Percentiles rank a stretch among this genome's conserved stretches.
Evolutionary conservation across 2,113 vertebrate genomes (phyloP).

Genomic region (Dendropsophus ebraccatus): DNA sequence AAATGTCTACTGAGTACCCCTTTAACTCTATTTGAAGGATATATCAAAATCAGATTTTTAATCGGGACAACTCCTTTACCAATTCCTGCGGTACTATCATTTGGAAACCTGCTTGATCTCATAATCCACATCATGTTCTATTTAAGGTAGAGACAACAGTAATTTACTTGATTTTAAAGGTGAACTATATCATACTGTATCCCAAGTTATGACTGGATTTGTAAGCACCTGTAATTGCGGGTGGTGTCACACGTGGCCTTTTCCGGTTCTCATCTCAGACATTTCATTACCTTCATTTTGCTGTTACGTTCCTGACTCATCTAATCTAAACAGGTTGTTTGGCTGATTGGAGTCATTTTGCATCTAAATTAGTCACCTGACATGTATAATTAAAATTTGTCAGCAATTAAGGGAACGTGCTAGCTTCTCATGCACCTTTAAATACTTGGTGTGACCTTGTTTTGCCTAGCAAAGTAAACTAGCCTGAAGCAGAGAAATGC

Average conservation of each 20-base stretch:
- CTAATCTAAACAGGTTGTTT: not conserved
- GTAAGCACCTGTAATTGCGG: not conserved
- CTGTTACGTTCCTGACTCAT: not conserved
- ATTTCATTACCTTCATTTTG: not conserved
- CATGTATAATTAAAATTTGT: not conserved
- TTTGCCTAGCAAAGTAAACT: not conserved
- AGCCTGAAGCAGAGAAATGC: not conserved
- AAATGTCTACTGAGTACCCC: no score
- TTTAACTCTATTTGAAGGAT: no score
- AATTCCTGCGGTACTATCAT: not conserved
- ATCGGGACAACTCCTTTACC: no score
- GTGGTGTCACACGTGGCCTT: not conserved
- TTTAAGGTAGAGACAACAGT: not conserved
- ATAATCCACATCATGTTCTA: not conserved
- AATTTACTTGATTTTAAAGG: not conserved
- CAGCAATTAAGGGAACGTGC: not conserved
- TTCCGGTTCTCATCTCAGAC: not conserved
- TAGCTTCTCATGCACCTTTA: not conserved
- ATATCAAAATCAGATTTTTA: no score
- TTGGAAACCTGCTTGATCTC: not conserved
- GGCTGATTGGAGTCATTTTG: not conserved
- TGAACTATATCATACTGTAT: not conserved
- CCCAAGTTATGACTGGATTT: not conserved
- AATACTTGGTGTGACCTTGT: not conserved
- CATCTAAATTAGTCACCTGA: not conserved